Base-by-base conservation (phyloP, 35 echinoderm and acorn worm species). In the Ophiothrix spiculata region DNA sequence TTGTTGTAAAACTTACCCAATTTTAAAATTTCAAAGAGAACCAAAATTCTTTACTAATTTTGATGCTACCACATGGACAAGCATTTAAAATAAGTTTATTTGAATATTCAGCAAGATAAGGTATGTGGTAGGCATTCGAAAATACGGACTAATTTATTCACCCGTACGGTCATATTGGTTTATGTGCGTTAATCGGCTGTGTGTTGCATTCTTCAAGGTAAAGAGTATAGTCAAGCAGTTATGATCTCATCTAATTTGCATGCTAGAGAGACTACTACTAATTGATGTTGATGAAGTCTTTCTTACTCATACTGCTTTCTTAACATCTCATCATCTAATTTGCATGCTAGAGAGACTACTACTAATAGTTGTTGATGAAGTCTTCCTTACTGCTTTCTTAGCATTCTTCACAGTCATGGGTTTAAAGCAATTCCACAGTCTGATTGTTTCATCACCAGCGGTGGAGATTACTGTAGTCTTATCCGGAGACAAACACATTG, bases 371-470 rank as follows among this genome's bases (percentile, higher is more conserved):
- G 69, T 74, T 32, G 45, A 77, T 64, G 39, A 38, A 28, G 46
- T 35, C 81, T 56, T 33, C 74, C 73, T 87, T 35, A 37, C 75
- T 19, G 46, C 36, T 35, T 64, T 74, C 38, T 90, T 85, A 38
- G 91, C 94, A 37, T 45, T 87, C 79, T 86, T 97, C 35, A 32
- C 31, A 2, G 77, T 45, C 38, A 75, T 74, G 21, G 83, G 79
- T n/a, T n/a, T n/a, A 83, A 98, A 98, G 54, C 91, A 94, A n/a
- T 83, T 56, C 95, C 95, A 98, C 37, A 93, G 85, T 75, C 91
- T 80, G 0, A 98, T 77, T 0, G 91, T 98, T 76, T 98, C 95
- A 45, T 98, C 95, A 15, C 77, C 95, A 16, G 85, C 95, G 28
- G 91, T 88, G 23, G 95, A 91, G 29, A 94, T 87, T 21, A 98